Conservation (phyloP, 2,113 vertebrate genomes). For the Paralichthys olivaceus region DNA sequence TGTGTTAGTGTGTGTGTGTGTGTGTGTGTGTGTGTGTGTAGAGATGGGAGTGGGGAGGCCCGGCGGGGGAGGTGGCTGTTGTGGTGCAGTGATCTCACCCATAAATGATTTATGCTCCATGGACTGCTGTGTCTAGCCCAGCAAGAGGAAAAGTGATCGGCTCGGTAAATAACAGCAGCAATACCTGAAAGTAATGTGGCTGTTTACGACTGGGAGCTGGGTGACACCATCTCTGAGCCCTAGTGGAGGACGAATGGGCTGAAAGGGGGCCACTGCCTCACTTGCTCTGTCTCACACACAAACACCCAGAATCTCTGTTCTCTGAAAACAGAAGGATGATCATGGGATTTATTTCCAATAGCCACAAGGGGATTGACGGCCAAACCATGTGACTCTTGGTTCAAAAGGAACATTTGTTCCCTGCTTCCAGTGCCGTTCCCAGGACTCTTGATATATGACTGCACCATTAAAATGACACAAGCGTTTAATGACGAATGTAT, state of each 20-base stretch:
- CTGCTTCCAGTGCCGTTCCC: conserved; percentile 26
- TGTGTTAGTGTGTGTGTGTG: no score
- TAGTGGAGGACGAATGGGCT: neutral
- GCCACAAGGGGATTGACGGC: conserved; percentile 54
- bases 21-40: no score
- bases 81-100: conserved; percentile 75
- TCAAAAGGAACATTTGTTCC: conserved; percentile 71
- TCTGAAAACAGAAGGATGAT: conserved; percentile 57
- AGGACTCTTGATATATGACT: conserved; percentile 49
- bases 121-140: conserved; percentile 51
- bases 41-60: conserved; percentile 12
- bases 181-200: conserved; percentile 41
- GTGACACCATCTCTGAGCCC: conserved; percentile 25
- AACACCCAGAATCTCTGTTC: conserved; percentile 37
- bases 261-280: conserved; percentile 21
- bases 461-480: conserved; percentile 41
- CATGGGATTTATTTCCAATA: conserved; percentile 70
- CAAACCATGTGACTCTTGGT: conserved; percentile 66
- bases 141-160: conserved; percentile 14
- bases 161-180: conserved; percentile 63
- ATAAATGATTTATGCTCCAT: conserved; percentile 75
- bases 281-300: conserved; percentile 22
- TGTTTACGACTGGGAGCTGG: conserved; percentile 37
- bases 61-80: conserved; percentile 33
- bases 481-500: neutral